Evolutionary conservation across 2,113 vertebrate species (phyloP), one percentile per base, ranked within the genome.

Genomic region (Podiceps cristatus): DNA sequence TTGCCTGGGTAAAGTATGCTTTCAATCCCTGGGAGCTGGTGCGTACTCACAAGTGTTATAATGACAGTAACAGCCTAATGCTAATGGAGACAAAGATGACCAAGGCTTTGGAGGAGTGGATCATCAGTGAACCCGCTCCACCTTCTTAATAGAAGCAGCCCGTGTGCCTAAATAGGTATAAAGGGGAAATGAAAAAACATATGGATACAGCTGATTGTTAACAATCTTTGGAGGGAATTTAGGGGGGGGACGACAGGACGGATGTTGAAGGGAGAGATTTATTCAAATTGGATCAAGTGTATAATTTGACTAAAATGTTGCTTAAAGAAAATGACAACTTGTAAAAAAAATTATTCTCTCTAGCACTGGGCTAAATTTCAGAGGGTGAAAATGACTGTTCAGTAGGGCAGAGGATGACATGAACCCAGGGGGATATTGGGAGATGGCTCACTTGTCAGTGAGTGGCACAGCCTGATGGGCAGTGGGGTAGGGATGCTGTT

Each of bases 401-500:
- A 45, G 52, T 55, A 37, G 74, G 69, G 37, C 33, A 69, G 67
- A 64, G 52, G 13, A 55, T 3, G 12, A 10, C 25, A 45, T 2
- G 45, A 49, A 18, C 23, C 37, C 3, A 3, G 27, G 55, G 22
- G 64, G 35, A 60, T 29, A 18, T 37, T 2, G 18, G 27, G 69
- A 49, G 33, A 16, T 23, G 18, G 40, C 35, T 89, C 31, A 5
- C 20, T 37, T 85, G 56, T 37, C 68, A 52, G 76, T 4, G 55
- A 63, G 55, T 74, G 52, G 59, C 0, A 1, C 33, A 77, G 72
- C 88, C 63, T 63, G 72, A 28, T 67, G 90, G 55, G 31, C 33
- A 71, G 20, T 14, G 10, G 9, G 9, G 9, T 25, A 27, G 64
- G 47, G 37, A 55, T 20, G 6, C 3, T 0, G 2, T 16, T 5